These are phyloP conservation scores for Anoura caudifer DNA, from an alignment of 2,113 vertebrate genomes.

Conservation along the genomic window DNA sequence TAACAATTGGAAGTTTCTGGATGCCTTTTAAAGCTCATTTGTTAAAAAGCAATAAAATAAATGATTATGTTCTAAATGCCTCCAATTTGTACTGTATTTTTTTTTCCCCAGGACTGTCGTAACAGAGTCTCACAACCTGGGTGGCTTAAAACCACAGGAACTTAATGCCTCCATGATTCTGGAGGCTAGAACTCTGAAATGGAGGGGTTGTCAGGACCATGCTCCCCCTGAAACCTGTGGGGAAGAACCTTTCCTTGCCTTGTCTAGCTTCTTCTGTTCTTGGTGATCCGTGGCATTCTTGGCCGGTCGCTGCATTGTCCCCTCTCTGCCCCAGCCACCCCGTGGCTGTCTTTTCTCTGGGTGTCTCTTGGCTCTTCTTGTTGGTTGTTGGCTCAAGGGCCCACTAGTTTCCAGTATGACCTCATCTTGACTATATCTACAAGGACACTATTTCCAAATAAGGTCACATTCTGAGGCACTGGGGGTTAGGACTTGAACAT, in stretches of 20 bases:
- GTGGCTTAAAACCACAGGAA: background rate
- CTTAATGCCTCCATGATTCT: background rate
- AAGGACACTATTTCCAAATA: background rate
- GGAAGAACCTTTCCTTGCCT: background rate
- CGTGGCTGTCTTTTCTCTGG: background rate
- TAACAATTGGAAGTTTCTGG: background rate
- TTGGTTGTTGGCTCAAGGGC: background rate
- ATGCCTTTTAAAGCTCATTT: background rate
- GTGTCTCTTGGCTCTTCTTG: background rate
- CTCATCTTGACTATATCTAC: background rate
- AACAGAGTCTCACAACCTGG: background rate
- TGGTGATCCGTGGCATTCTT: background rate
- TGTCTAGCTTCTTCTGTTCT: background rate
- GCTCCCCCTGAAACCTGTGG: background rate
- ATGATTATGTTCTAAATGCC: background rate
- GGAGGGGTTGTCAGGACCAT: background rate
- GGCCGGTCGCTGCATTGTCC: background rate
- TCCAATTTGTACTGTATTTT: background rate
- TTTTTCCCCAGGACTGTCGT: background rate
- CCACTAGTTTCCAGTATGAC: background rate
- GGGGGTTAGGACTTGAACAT: background rate
- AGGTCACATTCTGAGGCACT: background rate
- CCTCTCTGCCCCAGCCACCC: background rate
- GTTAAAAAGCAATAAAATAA: background rate
- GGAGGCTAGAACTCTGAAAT: background rate